Evolutionary conservation across 1,140 invertebrate species (phyloP), one percentile per base, ranked within the genome.

Genomic region (Maniola jurtina): DNA sequence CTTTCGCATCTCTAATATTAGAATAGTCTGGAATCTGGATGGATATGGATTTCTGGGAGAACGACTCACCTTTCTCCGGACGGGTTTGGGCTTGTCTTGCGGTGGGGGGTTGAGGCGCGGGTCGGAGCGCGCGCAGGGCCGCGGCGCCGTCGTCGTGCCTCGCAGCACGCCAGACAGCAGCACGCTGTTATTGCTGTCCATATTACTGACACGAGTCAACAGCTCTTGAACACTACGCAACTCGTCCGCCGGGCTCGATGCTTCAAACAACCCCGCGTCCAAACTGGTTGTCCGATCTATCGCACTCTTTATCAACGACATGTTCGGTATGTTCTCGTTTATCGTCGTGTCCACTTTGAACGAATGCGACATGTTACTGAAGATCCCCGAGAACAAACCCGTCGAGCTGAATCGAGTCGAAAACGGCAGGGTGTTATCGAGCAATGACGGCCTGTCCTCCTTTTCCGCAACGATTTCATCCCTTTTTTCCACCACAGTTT

Each of bases 241-340:
- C 48, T 92, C 90, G 64, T 92, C 89, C 66, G 75, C 82, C 9
- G 82, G 81, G 65, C 79, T 84, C 25, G 59, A 80, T 77, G 71
- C 78, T 84, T 88, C 87, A 65, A 89, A 90, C 65, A 91, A 78
- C 77, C 84, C 83, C 77, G 71, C 86, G 62, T 91, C 90, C 79
- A 90, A 81, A 79, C 77, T 89, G 79, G 88, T 89, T 75, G 89
- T 91, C 82, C 84, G 86, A 75, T 91, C 87, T 80, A 91, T 91
- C 71, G 90, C 88, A 85, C 87, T 91, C 67, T 91, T 91, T 71
- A 91, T 91, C 71, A 90, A 77, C n/a, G 88, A 85, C 77, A 90
- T 82, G 73, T 88, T 88, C n/a, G 90, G 90, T 67, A 91, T 84
- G 62, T 83, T 86, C 57, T 90, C 85, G 55, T 87, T 86, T 54